phyloP scores from a whole-genome alignment of 2,888 invertebrate species.

The Mallateleia sp. region DNA sequence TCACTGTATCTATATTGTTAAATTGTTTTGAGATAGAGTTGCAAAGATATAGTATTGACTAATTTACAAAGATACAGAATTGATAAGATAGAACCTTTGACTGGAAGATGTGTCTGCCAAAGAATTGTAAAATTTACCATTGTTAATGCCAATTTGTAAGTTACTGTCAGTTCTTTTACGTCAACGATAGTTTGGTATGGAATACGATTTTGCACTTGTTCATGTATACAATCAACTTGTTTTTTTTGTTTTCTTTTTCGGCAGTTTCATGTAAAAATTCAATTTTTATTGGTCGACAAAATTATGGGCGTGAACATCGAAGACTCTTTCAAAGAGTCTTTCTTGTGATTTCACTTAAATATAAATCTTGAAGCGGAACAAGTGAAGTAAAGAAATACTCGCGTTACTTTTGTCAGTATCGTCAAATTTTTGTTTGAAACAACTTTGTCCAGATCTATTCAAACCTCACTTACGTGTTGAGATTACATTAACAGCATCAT shows the following conservation, averaged over 20 bases:
- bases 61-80: constrained; percentile 61
- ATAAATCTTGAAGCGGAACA: constrained; percentile 73
- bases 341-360: constrained; percentile 11
- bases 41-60: too few relatives aligned
- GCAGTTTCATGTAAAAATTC: constrained; percentile 66
- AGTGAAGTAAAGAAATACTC: constrained; percentile 67
- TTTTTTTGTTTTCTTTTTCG: too few relatives aligned
- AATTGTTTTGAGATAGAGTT: constrained; percentile 72
- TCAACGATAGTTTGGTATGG: constrained; percentile 48
- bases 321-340: constrained; percentile 64
- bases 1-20: constrained; percentile 64
- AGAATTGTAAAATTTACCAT: constrained; percentile 78
- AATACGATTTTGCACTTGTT: constrained; percentile 59
- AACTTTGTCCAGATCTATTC: constrained; percentile 10
- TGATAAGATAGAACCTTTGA: constrained; percentile 75
- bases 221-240: constrained; percentile 38
- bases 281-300: constrained; percentile 42
- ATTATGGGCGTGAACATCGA: constrained; percentile 55
- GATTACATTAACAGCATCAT: constrained; percentile 28
- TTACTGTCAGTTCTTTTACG: constrained; percentile 60
- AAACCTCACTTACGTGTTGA: constrained; percentile 52
- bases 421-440: constrained; percentile 48
- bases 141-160: constrained; percentile 66
- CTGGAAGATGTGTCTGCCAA: constrained; percentile 71
- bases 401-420: constrained; percentile 51